Base-by-base conservation (phyloP, 2,797 vertebrate genomes). In the Enteromius viviparus region DNA sequence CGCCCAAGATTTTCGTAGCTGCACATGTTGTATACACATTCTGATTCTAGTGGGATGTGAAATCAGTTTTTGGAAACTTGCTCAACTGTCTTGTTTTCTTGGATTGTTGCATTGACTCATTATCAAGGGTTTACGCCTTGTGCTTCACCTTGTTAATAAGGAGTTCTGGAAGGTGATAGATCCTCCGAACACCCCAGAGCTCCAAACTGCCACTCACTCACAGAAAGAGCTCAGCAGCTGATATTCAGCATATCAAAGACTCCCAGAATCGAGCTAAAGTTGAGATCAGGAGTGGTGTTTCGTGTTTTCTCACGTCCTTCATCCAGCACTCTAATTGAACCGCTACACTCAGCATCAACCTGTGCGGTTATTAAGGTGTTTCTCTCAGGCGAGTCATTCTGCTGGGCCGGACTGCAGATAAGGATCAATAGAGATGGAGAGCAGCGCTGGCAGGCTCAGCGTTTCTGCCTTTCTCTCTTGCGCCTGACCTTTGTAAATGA, bases 391-490 rank as follows among this genome's bases (percentile, higher is more conserved):
- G 81, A 84, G 87, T 85, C 75, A 87, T 85, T 88, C 85, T 84
- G 85, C 42, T 79, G 79, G 82, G 87, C 84, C 71, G 82, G 76
- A 83, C 84, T 64, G 82, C 86, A 85, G 84, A 88, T 88, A 84
- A 84, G 85, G 82, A 88, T 88, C 87, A 83, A 88, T 87, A 86
- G 81, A 86, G 87, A 87, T 84, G 76, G 78, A 86, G 86, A 88
- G 84, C 85, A 85, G 65, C 0, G 84, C 87, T 85, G 76, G 78
- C 62, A 86, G 87, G 84, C 37, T 69, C 76, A 34, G 79, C 82
- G 42, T 77, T 76, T 87, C 29, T 23, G 9, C 6, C 47, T 76
- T 21, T 84, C 69, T 74, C 69, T 68, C 58, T 85, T 49, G 68
- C 47, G 53, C 71, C 84, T 86, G 83, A 86, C 86, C 86, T 86